Evolutionary conservation across 2,888 invertebrate species (phyloP).

Genomic region (Silvanus unidentatus): DNA sequence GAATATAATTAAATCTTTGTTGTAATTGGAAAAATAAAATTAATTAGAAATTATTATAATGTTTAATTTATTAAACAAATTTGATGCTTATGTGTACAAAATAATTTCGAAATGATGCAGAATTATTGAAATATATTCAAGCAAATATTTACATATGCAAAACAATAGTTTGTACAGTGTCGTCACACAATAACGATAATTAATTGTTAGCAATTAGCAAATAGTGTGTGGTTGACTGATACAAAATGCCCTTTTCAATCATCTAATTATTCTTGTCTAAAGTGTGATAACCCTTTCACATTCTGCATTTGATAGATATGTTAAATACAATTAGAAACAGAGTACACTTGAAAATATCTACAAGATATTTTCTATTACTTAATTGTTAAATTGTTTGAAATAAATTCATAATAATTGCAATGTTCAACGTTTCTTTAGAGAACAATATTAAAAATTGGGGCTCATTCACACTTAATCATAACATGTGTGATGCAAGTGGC

Average conservation of each 20-base stretch:
- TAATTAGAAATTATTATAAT: no score
- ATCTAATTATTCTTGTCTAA: slow-evolving; percentile 45
- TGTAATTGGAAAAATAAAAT: no score
- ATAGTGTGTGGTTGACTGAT: slow-evolving; percentile 48
- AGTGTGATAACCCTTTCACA: slow-evolving; percentile 44
- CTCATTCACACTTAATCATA: slow-evolving; percentile 30
- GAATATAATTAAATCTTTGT: no score
- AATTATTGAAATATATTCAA: slow-evolving; percentile 5
- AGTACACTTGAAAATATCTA: neutral
- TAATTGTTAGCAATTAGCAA: slow-evolving; percentile 46
- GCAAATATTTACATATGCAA: slow-evolving; percentile 32
- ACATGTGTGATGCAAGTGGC: slow-evolving; percentile 23
- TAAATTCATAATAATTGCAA: no score
- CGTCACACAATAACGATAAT: slow-evolving; percentile 41
- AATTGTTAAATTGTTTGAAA: no score
- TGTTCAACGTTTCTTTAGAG: no score
- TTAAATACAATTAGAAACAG: slow-evolving; percentile 39
- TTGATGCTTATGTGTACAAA: no score
- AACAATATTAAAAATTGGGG: neutral
- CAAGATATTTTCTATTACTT: no score
- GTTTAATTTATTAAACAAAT: no score
- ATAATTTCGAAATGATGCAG: neutral
- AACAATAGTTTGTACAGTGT: slow-evolving; percentile 39
- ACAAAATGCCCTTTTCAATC: slow-evolving; percentile 48
- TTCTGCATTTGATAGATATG: slow-evolving; percentile 45